These are phyloP conservation scores for Apamea crenata DNA, from an alignment of 2,888 invertebrate genomes.

Conservation along the genomic window DNA sequence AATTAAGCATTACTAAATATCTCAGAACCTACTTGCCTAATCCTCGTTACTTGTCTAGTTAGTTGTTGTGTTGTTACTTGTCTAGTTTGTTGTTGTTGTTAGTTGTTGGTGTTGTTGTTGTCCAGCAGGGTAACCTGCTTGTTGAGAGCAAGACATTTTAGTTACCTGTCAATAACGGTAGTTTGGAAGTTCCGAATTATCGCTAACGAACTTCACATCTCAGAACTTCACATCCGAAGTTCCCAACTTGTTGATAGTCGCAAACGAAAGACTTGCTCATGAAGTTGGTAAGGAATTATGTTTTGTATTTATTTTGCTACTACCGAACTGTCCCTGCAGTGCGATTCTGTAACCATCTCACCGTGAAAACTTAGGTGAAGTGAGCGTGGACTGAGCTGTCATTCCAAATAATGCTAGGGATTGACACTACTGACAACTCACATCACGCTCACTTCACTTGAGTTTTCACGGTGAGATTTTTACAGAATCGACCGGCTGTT, in stretches of 20 bases:
- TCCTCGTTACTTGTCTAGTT: constrained; percentile 7
- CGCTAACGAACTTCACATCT: constrained; percentile 44
- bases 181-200: constrained; percentile 48
- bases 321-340: not conserved
- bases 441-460: too few relatives aligned
- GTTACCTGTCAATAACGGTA: constrained; percentile 53
- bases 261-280: constrained; percentile 15
- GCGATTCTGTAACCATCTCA: too few relatives aligned
- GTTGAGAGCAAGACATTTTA: constrained; percentile 42
- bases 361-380: too few relatives aligned
- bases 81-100: too few relatives aligned
- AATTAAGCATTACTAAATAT: not conserved
- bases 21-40: not conserved
- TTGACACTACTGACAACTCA: too few relatives aligned
- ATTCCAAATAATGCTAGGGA: too few relatives aligned
- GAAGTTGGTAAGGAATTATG: not conserved
- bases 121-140: not conserved
- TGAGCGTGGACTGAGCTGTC: too few relatives aligned
- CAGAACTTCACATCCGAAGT: too few relatives aligned
- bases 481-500: too few relatives aligned
- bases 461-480: too few relatives aligned
- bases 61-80: too few relatives aligned
- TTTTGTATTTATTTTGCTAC: not conserved
- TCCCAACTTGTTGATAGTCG: constrained; percentile 33
- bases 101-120: too few relatives aligned